phyloP scores from a whole-genome alignment of 2,797 vertebrate species.

The Ctenopoma kingsleyae region DNA sequence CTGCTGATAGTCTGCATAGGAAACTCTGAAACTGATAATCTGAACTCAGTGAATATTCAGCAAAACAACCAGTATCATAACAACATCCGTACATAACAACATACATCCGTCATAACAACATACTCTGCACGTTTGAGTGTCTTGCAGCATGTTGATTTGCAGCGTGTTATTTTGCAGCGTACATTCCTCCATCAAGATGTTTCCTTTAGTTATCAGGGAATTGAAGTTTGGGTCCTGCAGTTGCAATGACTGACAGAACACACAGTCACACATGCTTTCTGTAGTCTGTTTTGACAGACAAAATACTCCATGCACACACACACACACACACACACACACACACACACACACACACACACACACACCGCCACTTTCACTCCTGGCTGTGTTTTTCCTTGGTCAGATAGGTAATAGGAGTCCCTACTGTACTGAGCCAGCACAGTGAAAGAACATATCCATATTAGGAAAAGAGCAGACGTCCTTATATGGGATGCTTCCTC shows the following conservation, averaged over 20 bases:
- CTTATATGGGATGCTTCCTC: constrained; percentile 95
- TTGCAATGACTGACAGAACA: constrained; percentile 52
- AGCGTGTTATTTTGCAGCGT: constrained; percentile 57
- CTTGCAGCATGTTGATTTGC: constrained; percentile 13
- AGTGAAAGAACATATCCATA: constrained; percentile 81
- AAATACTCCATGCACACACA: constrained; percentile 21
- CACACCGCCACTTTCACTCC: constrained; percentile 50
- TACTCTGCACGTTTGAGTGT: background rate
- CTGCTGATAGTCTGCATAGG: constrained; percentile 47
- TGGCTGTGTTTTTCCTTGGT: constrained; percentile 44
- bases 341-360: constrained; percentile 17
- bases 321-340: constrained; percentile 12
- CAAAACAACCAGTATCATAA: constrained; percentile 29
- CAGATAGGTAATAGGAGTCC: constrained; percentile 58
- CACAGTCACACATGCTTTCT: constrained; percentile 8
- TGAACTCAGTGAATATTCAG: constrained; percentile 19
- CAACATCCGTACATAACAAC: constrained; percentile 2
- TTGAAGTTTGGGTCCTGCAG: constrained; percentile 51
- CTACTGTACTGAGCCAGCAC: constrained; percentile 76
- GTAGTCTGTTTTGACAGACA: constrained; percentile 59
- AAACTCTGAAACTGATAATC: constrained; percentile 37
- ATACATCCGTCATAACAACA: background rate
- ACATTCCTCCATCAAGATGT: constrained; percentile 64
- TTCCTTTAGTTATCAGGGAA: constrained; percentile 72
- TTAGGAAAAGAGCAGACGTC: constrained; percentile 85